Conservation (phyloP, 2,113 vertebrate species). For the Podiceps cristatus region DNA sequence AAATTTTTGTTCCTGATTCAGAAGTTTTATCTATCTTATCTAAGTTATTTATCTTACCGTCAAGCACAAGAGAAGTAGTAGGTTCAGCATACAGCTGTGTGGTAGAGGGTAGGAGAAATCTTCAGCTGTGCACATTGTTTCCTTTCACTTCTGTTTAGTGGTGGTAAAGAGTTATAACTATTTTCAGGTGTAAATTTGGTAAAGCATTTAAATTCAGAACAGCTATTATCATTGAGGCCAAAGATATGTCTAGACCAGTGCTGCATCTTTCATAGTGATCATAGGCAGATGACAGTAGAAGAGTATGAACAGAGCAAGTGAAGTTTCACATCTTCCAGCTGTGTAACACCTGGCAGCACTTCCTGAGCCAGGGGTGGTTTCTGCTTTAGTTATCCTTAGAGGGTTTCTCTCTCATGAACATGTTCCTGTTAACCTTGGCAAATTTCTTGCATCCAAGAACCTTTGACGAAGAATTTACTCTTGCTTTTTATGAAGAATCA, state of each 20-base stretch:
- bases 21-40: no score
- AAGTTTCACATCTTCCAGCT: not conserved
- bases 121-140: not conserved
- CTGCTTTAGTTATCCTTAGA: not conserved
- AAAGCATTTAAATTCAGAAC: not conserved
- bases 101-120: not conserved
- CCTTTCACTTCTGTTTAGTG: not conserved
- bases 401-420: not conserved
- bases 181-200: not conserved
- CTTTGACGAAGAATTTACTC: not conserved
- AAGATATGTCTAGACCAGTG: not conserved
- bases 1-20: not conserved
- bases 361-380: not conserved
- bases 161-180: not conserved
- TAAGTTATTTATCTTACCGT: not conserved
- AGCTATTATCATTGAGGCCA: not conserved
- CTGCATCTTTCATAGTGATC: not conserved
- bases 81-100: not conserved
- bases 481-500: not conserved
- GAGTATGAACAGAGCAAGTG: not conserved
- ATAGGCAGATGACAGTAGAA: not conserved
- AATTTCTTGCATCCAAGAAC: not conserved
- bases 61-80: not conserved
- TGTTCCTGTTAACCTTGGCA: not conserved
- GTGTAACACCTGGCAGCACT: not conserved